phyloP scores from a whole-genome alignment of 1,140 invertebrate species.

The Pectinophora gossypiella region DNA sequence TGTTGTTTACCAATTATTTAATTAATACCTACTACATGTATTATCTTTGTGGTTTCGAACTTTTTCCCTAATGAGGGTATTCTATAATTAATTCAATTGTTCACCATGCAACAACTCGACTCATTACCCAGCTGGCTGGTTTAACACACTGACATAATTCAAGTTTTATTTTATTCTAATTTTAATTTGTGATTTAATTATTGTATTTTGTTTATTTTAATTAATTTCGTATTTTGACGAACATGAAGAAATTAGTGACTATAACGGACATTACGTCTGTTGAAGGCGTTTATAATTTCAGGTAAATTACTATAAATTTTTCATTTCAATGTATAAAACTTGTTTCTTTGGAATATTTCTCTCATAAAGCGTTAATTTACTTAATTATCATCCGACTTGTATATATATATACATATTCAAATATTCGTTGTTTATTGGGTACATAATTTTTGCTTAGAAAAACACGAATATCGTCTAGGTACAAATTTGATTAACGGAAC shows the following conservation, averaged over 20 bases:
- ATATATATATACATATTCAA: no score
- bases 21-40: no score
- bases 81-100: background rate
- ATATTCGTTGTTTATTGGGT: no score
- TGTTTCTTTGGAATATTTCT: no score
- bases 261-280: slow-evolving; percentile 38
- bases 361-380: no score
- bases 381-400: no score
- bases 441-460: no score
- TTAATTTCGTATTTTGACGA: slow-evolving; percentile 15
- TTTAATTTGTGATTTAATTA: slow-evolving; percentile 8
- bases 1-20: no score
- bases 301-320: slow-evolving; percentile 22
- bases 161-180: slow-evolving; percentile 10
- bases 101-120: background rate
- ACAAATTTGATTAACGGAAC: no score
- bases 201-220: slow-evolving; percentile 8
- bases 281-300: slow-evolving; percentile 34
- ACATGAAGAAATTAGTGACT: slow-evolving; percentile 36
- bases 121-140: slow-evolving; percentile 12
- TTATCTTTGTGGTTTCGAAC: no score
- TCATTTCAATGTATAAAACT: no score
- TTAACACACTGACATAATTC: slow-evolving; percentile 11
- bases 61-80: slow-evolving; percentile 1
- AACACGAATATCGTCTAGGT: no score